phyloP scores from a whole-genome alignment of 2,888 invertebrate genomes.

The Stenurella melanura region DNA sequence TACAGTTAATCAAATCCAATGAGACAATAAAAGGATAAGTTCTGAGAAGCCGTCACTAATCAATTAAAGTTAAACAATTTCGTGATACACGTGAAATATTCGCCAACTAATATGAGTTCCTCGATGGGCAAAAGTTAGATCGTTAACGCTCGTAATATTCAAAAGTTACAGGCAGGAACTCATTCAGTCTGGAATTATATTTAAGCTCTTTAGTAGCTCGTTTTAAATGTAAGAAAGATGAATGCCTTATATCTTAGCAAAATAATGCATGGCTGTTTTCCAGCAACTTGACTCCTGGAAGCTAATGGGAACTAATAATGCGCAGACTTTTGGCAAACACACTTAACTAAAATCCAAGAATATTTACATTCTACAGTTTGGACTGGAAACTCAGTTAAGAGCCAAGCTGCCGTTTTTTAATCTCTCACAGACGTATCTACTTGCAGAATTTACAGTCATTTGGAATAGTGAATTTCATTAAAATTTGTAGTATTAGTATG shows the following conservation, averaged over 20 bases:
- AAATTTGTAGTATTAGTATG: background rate
- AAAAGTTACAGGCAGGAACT: slow-evolving; percentile 43
- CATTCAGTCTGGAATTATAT: slow-evolving; percentile 42
- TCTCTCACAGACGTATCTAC: slow-evolving; percentile 10
- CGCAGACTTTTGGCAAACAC: slow-evolving; percentile 43
- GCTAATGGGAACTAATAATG: slow-evolving; percentile 43
- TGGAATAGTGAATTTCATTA: background rate
- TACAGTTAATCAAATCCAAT: background rate
- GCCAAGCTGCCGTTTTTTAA: background rate
- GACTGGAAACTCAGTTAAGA: slow-evolving; percentile 13
- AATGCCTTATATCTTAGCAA: slow-evolving; percentile 37
- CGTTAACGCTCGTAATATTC: slow-evolving; percentile 32
- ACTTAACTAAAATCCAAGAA: slow-evolving; percentile 32
- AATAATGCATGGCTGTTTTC: slow-evolving; percentile 42
- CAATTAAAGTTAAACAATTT: slow-evolving; percentile 22
- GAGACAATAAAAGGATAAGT: background rate
- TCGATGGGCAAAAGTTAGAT: slow-evolving; percentile 19
- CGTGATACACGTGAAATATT: slow-evolving; percentile 22
- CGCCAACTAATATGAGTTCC: slow-evolving; percentile 19
- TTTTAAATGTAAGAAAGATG: slow-evolving; percentile 41
- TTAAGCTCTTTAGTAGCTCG: slow-evolving; percentile 45
- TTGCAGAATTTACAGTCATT: slow-evolving; percentile 3
- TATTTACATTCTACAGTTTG: slow-evolving; percentile 38
- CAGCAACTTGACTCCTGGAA: slow-evolving; percentile 29
- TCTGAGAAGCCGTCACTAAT: background rate